phyloP scores from a whole-genome alignment of 2,797 vertebrate species.

The Sus cebifrons region DNA sequence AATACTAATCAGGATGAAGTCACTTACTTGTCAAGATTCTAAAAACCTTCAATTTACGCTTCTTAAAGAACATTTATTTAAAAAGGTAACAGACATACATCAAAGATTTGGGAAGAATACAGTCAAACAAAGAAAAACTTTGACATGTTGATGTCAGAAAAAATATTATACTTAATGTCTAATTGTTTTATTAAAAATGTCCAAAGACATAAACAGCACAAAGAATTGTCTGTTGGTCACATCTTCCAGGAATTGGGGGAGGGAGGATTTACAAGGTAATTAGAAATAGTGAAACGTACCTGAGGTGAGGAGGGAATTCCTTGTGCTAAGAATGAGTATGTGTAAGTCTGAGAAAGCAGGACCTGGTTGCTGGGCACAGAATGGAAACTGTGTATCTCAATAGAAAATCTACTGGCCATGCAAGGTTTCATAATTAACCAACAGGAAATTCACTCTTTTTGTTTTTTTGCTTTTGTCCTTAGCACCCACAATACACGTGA shows the following conservation, averaged over 20 bases:
- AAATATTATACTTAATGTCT: not conserved
- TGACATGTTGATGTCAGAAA: not conserved
- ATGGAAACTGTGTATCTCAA: not conserved
- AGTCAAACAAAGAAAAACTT: not conserved
- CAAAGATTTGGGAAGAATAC: not conserved
- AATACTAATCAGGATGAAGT: not conserved
- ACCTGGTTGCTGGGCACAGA: not conserved
- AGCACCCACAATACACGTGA: not conserved
- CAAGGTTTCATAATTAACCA: not conserved
- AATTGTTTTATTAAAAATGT: not conserved
- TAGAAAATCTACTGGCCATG: not conserved
- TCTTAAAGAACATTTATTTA: not conserved
- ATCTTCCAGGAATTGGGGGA: not conserved
- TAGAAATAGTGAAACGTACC: constrained; percentile 37
- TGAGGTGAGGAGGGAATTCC: not conserved
- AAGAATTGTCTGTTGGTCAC: not conserved
- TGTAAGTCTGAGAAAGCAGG: not conserved
- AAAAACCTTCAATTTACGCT: not conserved
- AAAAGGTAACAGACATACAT: not conserved
- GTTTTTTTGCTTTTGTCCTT: not conserved
- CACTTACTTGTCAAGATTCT: not conserved
- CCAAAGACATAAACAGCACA: not conserved
- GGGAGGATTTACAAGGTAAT: not conserved
- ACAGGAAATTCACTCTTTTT: not conserved
- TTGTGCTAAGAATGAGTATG: not conserved